Evolutionary conservation across 2,888 invertebrate species (phyloP).

Genomic region (Chymomyza caudatula): DNA sequence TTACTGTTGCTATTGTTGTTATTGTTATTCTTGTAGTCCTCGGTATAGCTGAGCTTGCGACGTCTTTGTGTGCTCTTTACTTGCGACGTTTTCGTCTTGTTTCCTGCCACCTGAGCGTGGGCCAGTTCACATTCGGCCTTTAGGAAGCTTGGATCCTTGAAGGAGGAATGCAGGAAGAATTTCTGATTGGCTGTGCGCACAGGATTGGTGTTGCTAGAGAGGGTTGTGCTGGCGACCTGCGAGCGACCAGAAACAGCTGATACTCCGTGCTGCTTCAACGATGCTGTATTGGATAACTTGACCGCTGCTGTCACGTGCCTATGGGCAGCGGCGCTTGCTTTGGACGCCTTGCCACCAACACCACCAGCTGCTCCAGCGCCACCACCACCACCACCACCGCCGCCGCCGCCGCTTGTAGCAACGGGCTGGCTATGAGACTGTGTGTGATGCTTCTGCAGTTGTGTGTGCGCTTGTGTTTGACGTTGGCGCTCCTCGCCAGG

Average conservation of each 20-base stretch:
- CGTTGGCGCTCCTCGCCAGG: constrained; percentile 22
- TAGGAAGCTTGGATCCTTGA: constrained; percentile 76
- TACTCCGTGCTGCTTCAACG: not conserved
- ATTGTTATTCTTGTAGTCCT: constrained; percentile 45
- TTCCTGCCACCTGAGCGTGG: constrained; percentile 70
- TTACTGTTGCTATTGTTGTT: constrained; percentile 55
- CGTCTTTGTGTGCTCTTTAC: not conserved
- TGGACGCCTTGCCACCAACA: constrained; percentile 1
- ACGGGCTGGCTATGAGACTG: constrained; percentile 4
- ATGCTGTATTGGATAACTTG: not conserved
- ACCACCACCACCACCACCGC: constrained; percentile 17
- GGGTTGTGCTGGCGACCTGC: not conserved
- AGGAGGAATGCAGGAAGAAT: constrained; percentile 72
- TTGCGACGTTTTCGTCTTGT: constrained; percentile 1
- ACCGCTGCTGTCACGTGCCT: constrained; percentile 13
- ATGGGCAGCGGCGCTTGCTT: constrained; percentile 2
- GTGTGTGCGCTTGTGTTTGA: constrained; percentile 21
- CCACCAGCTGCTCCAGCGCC: not conserved
- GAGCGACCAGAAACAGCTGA: not conserved
- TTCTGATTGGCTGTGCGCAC: constrained; percentile 72
- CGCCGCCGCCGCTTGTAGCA: constrained; percentile 10
- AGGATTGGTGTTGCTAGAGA: constrained; percentile 46
- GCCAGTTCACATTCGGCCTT: constrained; percentile 77
- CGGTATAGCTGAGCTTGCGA: constrained; percentile 20
- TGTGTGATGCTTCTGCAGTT: constrained; percentile 9